Evolutionary conservation across 2,113 vertebrate genomes (phyloP).

Genomic region (Fulica atra): DNA sequence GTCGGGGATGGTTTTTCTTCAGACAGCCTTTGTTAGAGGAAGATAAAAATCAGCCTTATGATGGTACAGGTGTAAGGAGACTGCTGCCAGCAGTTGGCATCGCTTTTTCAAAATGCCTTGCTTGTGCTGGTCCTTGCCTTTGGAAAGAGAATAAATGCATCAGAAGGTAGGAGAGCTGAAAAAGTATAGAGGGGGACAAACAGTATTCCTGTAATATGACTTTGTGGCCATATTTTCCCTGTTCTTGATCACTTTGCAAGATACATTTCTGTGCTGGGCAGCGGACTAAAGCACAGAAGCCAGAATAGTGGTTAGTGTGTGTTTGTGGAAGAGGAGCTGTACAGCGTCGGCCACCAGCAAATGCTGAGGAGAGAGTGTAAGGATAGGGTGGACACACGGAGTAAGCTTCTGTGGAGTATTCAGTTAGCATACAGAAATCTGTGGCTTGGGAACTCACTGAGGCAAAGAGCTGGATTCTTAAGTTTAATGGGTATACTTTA

Average conservation of each 20-base stretch:
- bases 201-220: neutral
- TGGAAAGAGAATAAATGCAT: neutral
- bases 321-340: neutral
- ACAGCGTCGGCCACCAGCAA: accelerated
- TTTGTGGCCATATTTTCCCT: neutral
- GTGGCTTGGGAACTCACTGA: neutral
- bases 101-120: neutral
- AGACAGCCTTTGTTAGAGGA: neutral
- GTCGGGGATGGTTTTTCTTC: neutral
- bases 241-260: neutral
- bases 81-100: neutral
- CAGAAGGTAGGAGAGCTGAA: neutral
- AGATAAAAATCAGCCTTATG: neutral
- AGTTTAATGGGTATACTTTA: neutral
- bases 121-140: neutral
- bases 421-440: neutral
- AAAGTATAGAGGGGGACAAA: neutral
- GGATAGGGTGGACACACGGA: accelerated
- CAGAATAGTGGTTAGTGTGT: neutral
- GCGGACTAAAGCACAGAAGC: neutral
- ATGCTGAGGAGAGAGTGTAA: neutral
- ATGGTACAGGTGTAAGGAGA: neutral
- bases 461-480: neutral
- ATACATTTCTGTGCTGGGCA: accelerated
- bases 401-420: neutral